Conservation (phyloP, 1,140 invertebrate species). For the Acromyrmex echinatior region DNA sequence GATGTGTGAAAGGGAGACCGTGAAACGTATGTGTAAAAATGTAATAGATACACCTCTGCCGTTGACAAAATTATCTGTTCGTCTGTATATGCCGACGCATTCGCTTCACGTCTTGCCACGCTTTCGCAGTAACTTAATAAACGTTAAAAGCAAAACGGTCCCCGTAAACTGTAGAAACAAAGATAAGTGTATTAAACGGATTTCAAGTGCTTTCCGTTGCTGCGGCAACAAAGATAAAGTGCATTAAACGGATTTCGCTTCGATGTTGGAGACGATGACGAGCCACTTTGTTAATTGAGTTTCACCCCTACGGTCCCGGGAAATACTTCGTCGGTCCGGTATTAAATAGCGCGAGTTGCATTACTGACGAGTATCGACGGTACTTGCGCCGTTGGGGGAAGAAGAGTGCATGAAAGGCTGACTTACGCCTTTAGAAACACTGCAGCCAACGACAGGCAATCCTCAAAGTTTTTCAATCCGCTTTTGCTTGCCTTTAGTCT, state of each 20-base stretch:
- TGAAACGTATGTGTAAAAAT: conserved; percentile 49
- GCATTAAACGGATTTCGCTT: conserved; percentile 78
- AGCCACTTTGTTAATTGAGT: conserved; percentile 79
- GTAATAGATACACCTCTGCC: conserved; percentile 8
- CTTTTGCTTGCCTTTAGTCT: not conserved
- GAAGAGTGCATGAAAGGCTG: conserved; percentile 13
- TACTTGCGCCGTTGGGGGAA: not conserved
- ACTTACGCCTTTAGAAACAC: conserved; percentile 9
- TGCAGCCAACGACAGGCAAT: not conserved
- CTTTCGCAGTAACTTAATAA: conserved; percentile 78
- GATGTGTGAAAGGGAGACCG: too few species aligned
- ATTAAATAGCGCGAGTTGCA: conserved; percentile 71
- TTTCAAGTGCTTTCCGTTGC: conserved; percentile 77
- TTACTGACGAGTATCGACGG: conserved; percentile 55
- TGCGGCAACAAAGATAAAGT: conserved; percentile 78
- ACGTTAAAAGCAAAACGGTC: conserved; percentile 79
- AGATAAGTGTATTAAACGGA: conserved; percentile 83
- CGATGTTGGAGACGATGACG: conserved; percentile 75
- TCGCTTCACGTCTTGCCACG: conserved; percentile 51
- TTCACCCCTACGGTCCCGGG: conserved; percentile 44
- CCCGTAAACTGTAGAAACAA: conserved; percentile 78
- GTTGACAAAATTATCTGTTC: conserved; percentile 73
- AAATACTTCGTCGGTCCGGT: conserved; percentile 57
- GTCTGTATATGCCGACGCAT: conserved; percentile 41
- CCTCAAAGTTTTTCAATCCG: not conserved